Conservation (phyloP, 2,113 vertebrate genomes). For the Ceratotherium simum region DNA sequence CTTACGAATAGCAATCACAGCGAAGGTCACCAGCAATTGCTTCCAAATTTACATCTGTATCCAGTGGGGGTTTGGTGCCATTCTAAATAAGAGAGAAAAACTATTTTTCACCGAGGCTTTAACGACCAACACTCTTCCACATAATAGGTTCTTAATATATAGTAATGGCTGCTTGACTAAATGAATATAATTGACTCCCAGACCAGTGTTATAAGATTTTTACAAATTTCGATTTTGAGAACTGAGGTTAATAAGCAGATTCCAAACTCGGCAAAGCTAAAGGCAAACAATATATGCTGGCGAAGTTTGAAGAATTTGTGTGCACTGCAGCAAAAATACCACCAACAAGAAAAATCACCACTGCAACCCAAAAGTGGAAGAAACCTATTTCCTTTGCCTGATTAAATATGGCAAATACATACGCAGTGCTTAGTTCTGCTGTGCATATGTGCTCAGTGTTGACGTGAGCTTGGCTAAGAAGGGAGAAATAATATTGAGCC, state of each 20-base stretch:
- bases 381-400: not conserved
- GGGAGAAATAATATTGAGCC: rapidly evolving
- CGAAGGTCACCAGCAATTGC: constrained; percentile 90
- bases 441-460: not conserved
- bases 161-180: not conserved
- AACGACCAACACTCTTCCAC: not conserved
- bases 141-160: not conserved
- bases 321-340: not conserved
- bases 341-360: not conserved
- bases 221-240: not conserved
- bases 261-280: not conserved
- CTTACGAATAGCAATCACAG: constrained; percentile 95
- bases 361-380: not conserved
- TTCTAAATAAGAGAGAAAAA: constrained; percentile 83
- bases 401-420: not conserved
- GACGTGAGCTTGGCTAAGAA: not conserved
- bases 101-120: not conserved
- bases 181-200: not conserved
- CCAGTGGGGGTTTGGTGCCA: constrained; percentile 92
- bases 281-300: not conserved
- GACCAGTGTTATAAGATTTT: not conserved
- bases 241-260: not conserved
- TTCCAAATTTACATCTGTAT: constrained; percentile 90
- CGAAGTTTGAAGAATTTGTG: not conserved
- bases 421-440: not conserved